A percentile compares a stretch with the other conserved stretches of the same genome.
These are phyloP conservation scores for Phrynosoma blainvillii DNA, from an alignment of 2,113 vertebrate genomes.

Conservation along the genomic window DNA sequence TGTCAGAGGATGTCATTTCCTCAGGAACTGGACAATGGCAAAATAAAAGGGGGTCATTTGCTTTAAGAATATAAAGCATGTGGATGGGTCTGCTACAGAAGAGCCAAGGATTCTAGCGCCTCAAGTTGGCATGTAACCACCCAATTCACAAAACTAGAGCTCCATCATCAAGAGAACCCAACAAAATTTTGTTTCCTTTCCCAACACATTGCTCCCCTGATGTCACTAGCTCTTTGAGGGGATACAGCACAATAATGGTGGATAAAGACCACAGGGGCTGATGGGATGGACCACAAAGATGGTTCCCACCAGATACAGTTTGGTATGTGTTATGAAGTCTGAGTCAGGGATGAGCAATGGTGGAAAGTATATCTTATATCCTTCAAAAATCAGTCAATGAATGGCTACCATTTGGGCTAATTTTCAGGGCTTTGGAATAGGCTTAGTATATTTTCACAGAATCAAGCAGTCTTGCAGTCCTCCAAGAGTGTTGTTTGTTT, in stretches of 20 bases:
- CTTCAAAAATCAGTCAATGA: too few relatives aligned
- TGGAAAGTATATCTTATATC: too few relatives aligned
- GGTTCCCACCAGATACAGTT: background rate
- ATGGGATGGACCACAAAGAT: background rate
- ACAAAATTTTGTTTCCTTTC: background rate
- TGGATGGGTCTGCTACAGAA: background rate
- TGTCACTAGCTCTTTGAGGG: background rate
- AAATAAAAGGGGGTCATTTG: constrained; percentile 3
- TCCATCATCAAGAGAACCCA: background rate
- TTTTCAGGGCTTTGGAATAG: too few relatives aligned
- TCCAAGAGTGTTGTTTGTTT: too few relatives aligned
- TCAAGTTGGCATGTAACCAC: background rate
- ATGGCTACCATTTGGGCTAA: too few relatives aligned
- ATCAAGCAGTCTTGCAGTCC: too few relatives aligned
- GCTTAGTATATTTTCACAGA: too few relatives aligned
- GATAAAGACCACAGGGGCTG: background rate
- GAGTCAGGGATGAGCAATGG: too few relatives aligned
- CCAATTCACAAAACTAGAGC: background rate
- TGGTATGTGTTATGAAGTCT: too few relatives aligned
- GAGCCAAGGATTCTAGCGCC: constrained; percentile 2
- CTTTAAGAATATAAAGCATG: background rate
- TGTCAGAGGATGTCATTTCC: constrained; percentile 14
- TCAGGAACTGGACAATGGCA: constrained; percentile 7
- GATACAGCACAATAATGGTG: background rate
- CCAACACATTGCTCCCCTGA: background rate